Conservation (phyloP, 2,797 vertebrate species). For the Heteromormyrus szaboi region DNA sequence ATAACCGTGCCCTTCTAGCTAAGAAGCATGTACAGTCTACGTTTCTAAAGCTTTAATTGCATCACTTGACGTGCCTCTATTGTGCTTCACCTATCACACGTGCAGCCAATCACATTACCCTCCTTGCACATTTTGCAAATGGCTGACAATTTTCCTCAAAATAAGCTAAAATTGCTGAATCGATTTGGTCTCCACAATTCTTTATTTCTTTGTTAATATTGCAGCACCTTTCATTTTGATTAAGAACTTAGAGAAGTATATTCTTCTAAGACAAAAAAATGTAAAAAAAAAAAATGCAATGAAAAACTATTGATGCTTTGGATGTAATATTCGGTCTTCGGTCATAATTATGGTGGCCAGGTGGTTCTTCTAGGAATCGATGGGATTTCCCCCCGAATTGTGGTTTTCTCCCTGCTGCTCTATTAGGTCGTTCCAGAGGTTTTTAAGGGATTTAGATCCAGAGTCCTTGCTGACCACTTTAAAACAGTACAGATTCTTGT, state of each 20-base stretch:
- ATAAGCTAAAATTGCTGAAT: not conserved
- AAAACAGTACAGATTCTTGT: not conserved
- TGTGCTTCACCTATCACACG: not conserved
- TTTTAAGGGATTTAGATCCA: not conserved
- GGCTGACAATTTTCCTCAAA: not conserved
- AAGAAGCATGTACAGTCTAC: not conserved
- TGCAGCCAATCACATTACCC: not conserved
- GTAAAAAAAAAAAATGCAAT: not conserved
- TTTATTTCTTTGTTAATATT: not conserved
- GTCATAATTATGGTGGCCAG: not conserved
- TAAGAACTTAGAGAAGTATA: not conserved
- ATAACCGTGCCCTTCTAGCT: not conserved
- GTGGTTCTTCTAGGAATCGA: not conserved
- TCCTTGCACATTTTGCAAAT: not conserved
- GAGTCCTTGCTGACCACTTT: not conserved
- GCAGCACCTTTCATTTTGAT: not conserved
- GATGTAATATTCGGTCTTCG: not conserved
- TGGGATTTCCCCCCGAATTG: not conserved
- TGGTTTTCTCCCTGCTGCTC: not conserved
- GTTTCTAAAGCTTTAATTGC: not conserved
- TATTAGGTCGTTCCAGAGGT: not conserved
- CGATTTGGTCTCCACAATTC: not conserved
- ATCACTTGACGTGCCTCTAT: not conserved
- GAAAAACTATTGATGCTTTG: not conserved
- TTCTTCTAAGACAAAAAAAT: not conserved